Conservation (phyloP, 2,113 vertebrate genomes). For the Pogonocichla stellata region DNA sequence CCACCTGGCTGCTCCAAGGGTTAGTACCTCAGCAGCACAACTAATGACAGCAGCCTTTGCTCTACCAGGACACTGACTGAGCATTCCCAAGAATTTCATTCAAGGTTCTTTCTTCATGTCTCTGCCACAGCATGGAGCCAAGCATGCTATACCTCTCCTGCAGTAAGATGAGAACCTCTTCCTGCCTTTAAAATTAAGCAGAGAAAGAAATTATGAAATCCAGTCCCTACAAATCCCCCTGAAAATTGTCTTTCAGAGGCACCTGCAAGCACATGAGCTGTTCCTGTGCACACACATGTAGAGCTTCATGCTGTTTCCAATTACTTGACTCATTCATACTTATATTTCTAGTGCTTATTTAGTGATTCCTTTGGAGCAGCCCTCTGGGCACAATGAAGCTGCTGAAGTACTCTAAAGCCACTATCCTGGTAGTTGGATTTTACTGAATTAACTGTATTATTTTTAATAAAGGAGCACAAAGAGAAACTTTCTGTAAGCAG, state of each 20-base stretch:
- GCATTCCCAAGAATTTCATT: neutral
- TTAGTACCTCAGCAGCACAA: neutral
- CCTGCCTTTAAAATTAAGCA: neutral
- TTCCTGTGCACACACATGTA: rapidly evolving
- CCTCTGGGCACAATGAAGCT: neutral
- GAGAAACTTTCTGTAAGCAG: neutral
- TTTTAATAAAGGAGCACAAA: neutral
- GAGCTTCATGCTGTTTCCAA: neutral
- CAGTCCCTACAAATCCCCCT: neutral
- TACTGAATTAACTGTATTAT: neutral
- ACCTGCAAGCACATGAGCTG: neutral
- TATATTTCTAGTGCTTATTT: neutral
- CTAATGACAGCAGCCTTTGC: neutral
- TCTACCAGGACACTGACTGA: neutral
- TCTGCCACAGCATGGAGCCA: neutral
- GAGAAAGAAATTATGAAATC: neutral
- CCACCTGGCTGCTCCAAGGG: neutral
- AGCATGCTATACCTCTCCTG: neutral
- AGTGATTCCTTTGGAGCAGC: neutral
- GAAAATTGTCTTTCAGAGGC: neutral
- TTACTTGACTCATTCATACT: neutral
- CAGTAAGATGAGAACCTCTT: neutral
- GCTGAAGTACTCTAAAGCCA: neutral
- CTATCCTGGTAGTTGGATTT: neutral
- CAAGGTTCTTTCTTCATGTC: neutral